These are phyloP conservation scores for Bugula neritina DNA, from an alignment of 2,888 invertebrate genomes.

Conservation along the genomic window DNA sequence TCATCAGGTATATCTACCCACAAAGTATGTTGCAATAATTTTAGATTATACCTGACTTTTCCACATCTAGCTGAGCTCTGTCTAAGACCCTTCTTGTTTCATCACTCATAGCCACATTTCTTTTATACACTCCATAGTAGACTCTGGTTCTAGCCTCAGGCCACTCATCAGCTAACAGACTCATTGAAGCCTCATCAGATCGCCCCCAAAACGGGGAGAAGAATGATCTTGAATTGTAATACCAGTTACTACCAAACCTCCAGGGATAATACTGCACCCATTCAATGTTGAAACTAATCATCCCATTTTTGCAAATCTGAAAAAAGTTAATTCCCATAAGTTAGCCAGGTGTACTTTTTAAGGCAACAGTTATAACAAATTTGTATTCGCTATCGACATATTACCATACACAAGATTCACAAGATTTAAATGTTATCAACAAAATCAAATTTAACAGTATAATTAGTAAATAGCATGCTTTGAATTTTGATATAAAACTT, in stretches of 20 bases:
- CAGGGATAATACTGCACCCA: background rate
- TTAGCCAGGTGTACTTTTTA: too few species aligned
- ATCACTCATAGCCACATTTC: background rate
- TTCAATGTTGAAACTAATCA: background rate
- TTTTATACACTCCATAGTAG: background rate
- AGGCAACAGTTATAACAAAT: too few species aligned
- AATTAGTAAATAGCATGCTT: too few species aligned
- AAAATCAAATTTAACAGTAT: too few species aligned
- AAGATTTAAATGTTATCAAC: too few species aligned
- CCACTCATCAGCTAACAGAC: background rate
- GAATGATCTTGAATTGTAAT: background rate
- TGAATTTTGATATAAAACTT: too few species aligned
- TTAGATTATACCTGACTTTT: background rate
- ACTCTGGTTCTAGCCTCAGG: background rate
- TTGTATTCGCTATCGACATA: too few species aligned
- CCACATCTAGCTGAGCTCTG: background rate
- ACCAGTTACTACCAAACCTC: background rate
- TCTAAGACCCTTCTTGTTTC: background rate
- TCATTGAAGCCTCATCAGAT: background rate
- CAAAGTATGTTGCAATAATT: too few species aligned
- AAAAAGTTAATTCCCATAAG: too few species aligned
- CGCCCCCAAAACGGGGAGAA: background rate
- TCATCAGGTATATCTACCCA: too few species aligned
- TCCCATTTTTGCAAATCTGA: background rate
- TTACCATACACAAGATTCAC: too few species aligned